Evolutionary conservation across 2,113 vertebrate genomes (phyloP).

Genomic region (Ammospiza nelsoni): DNA sequence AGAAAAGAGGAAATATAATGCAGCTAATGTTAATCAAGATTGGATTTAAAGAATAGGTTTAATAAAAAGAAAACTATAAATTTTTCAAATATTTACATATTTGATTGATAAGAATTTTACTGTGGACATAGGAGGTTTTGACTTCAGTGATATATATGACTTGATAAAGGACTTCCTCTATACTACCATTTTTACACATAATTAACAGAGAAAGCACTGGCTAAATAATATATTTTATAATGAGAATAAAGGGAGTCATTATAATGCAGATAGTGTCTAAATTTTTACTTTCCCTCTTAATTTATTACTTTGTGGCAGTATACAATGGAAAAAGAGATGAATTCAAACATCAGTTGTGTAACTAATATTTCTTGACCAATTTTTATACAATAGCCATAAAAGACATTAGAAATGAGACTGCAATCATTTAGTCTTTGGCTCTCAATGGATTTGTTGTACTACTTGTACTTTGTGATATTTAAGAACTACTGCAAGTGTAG

Average conservation of each 20-base stretch:
- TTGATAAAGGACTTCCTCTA: background rate
- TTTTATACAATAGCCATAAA: background rate
- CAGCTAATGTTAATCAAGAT: background rate
- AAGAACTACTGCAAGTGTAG: background rate
- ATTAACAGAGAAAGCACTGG: background rate
- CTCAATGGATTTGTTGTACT: background rate
- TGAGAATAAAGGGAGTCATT: background rate
- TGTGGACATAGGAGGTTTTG: background rate
- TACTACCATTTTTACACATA: background rate
- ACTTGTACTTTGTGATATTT: background rate
- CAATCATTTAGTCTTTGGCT: background rate
- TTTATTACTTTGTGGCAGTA: background rate
- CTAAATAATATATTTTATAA: background rate
- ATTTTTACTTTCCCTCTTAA: background rate
- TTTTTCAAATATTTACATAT: background rate
- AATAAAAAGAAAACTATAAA: background rate
- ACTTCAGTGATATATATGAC: background rate
- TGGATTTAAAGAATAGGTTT: background rate
- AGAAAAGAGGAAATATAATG: background rate
- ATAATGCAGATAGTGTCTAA: background rate
- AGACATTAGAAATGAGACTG: background rate
- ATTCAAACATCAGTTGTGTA: background rate
- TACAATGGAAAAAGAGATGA: background rate
- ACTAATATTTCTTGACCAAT: background rate
- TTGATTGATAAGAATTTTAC: background rate